phyloP scores from a whole-genome alignment of 2,888 invertebrate species.

The Cheilosia impressa region DNA sequence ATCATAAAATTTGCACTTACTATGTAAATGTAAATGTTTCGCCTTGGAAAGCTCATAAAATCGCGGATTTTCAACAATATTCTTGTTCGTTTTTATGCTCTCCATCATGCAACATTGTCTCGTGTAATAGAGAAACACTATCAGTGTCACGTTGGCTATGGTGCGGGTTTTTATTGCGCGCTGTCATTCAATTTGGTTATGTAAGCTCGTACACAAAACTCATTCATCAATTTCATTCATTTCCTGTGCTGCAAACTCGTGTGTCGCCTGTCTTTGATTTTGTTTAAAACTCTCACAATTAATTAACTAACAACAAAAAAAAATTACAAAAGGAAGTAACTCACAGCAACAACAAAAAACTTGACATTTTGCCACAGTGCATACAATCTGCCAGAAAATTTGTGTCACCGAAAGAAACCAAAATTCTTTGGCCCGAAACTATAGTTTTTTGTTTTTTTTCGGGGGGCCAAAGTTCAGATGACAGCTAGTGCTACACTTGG shows the following conservation, averaged over 20 bases:
- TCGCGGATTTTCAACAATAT: conserved; percentile 29
- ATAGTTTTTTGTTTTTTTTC: conserved; percentile 6
- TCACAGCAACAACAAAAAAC: conserved; percentile 24
- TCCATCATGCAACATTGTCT: conserved; percentile 63
- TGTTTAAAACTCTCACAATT: conserved; percentile 35
- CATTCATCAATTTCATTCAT: conserved; percentile 70
- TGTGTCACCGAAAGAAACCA: conserved; percentile 42
- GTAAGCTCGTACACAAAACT: conserved; percentile 55
- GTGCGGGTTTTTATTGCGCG: conserved; percentile 41
- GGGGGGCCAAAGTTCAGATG: conserved; percentile 63
- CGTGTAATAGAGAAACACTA: conserved; percentile 44
- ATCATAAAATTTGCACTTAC: conserved; percentile 57
- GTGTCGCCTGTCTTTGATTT: conserved; percentile 43
- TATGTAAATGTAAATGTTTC: conserved; percentile 59
- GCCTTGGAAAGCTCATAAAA: conserved; percentile 65
- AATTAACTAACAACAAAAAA: conserved; percentile 19
- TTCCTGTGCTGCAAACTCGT: conserved; percentile 50
- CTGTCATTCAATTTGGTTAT: conserved; percentile 53
- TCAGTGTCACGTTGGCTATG: conserved; percentile 44
- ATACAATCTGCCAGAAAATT: conserved; percentile 47
- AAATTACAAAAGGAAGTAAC: conserved; percentile 21
- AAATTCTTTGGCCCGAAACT: conserved; percentile 62
- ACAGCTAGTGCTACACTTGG: conserved; percentile 50
- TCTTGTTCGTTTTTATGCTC: conserved; percentile 42
- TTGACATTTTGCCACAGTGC: conserved; percentile 65